Conservation (phyloP, 2,113 vertebrate genomes). For the Pseudorasbora parva region DNA sequence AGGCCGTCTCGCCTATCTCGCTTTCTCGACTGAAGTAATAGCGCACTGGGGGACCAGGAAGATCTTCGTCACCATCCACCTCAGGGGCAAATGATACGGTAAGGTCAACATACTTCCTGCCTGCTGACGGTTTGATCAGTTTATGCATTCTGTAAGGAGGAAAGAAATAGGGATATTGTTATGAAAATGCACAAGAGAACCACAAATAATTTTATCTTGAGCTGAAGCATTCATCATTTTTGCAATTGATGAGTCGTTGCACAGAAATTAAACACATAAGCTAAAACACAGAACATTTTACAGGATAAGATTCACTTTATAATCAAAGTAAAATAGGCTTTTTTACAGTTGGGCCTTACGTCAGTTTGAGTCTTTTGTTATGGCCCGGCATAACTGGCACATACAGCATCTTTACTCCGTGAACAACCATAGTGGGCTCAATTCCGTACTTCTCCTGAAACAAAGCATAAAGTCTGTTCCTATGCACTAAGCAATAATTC, state of each 20-base stretch:
- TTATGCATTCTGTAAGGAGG: constrained; percentile 89
- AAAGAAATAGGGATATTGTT: neutral
- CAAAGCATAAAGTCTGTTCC: neutral
- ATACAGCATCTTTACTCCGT: constrained; percentile 98
- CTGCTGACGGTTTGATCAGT: constrained; percentile 90
- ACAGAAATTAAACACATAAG: neutral
- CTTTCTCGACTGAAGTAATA: constrained; percentile 86
- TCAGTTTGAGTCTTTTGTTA: constrained; percentile 93
- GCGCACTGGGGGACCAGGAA: constrained; percentile 94
- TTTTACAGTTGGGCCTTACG: constrained; percentile 77
- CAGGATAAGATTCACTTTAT: no score
- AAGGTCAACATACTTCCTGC: constrained; percentile 94
- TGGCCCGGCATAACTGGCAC: constrained; percentile 98
- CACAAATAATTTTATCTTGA: neutral
- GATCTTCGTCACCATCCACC: constrained; percentile 90
- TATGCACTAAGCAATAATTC: neutral
- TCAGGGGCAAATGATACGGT: constrained; percentile 96
- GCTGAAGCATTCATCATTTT: neutral
- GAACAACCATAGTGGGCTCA: constrained; percentile 96
- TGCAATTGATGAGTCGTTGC: neutral
- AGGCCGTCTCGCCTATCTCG: constrained; percentile 71
- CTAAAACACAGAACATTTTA: neutral
- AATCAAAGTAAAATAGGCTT: neutral
- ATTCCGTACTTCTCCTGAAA: constrained; percentile 92
- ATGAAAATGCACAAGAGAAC: neutral